Conservation (phyloP, 2,888 invertebrate genomes). For the Lithosia quadra region DNA sequence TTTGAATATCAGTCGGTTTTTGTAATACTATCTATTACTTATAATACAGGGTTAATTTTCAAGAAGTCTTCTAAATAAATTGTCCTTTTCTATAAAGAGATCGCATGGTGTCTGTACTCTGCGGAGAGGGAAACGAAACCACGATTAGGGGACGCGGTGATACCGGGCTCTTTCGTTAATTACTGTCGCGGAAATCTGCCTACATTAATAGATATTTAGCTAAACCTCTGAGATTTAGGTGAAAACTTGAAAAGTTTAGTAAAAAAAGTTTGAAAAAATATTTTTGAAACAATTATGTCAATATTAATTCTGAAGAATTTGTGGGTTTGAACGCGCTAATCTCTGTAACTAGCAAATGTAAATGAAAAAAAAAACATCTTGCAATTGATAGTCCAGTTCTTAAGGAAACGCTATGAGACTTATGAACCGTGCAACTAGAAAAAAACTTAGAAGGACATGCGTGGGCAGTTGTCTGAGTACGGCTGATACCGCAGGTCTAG, state of each 20-base stretch:
- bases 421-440: background rate
- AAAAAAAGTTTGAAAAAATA: background rate
- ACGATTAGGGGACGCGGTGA: conserved; percentile 58
- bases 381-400: too few relatives aligned
- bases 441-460: too few relatives aligned
- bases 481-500: too few relatives aligned
- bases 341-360: too few relatives aligned
- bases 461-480: too few relatives aligned
- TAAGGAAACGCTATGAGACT: too few relatives aligned
- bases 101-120: conserved; percentile 25
- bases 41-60: too few relatives aligned
- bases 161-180: conserved; percentile 56
- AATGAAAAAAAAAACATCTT: too few relatives aligned
- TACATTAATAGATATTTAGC: conserved; percentile 44
- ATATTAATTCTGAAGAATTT: background rate
- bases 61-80: background rate
- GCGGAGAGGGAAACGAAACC: conserved; percentile 52
- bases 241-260: background rate
- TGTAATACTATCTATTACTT: too few relatives aligned
- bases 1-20: too few relatives aligned
- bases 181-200: conserved; percentile 44
- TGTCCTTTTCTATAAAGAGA: background rate
- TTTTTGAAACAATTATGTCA: too few relatives aligned
- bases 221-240: conserved; percentile 15
- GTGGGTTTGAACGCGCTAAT: too few relatives aligned